Evolutionary conservation across 1,140 invertebrate genomes (phyloP), one percentile per base, ranked within the genome.

Genomic region (Stegodyphus dumicola): DNA sequence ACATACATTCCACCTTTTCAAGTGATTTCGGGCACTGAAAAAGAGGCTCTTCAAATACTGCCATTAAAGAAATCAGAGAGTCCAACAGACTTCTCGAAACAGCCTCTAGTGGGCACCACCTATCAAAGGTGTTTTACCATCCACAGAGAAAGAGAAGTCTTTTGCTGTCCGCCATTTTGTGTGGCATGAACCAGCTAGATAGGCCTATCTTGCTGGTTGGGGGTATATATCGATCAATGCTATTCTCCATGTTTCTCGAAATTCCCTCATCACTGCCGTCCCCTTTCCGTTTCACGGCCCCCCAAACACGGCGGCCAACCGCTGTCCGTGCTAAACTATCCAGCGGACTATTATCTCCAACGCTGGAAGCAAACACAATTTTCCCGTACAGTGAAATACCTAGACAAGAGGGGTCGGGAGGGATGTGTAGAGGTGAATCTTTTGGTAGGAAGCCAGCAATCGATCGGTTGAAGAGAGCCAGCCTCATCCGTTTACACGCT

Each of bases 381-480:
- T 85, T 85, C 81, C 74, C 73, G 51, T 18, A 54, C 49, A 66
- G 33, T 51, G 53, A 71, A 85, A 85, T 85, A 85, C 81, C 73
- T 85, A 66, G 71, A 49, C 6, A 52, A 67, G 76, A 53, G 69
- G 15, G 15, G 49, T 33, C 33, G 33, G 33, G 33, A 33, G 33
- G 33, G 33, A 10, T 10, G 49, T 73, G 52, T 48, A 75, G 80
- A 33, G 56, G 51, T n/a, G 64, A 76, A 76, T 85, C 81, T 85
- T 77, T 85, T 85, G 81, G 81, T 85, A 85, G 73, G 73, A 85
- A 56, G 81, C 81, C 81, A 85, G 81, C 64, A 56, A 85, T 77
- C 81, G 81, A 85, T 85, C 53, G 79, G 54, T 65, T 54, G 56
- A 56, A 52, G 56, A 71, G 54, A 48, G 51, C 60, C 81, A 67